phyloP scores from a whole-genome alignment of 92 coral and sea anemone genomes.

The Heliopora coerulea region DNA sequence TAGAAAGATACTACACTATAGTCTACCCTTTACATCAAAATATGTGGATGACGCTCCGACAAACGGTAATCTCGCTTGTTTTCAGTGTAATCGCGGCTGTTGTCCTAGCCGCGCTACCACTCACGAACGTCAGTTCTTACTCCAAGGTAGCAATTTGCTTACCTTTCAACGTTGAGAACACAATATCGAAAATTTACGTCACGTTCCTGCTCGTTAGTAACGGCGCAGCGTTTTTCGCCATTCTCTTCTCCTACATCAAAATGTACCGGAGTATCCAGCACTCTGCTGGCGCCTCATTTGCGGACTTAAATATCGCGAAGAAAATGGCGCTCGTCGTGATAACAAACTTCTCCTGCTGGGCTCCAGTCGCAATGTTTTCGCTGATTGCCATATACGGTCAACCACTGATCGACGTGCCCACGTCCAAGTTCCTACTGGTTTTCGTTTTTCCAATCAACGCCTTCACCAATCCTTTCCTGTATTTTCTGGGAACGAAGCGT shows the following conservation, averaged over 20 bases:
- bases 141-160: slow-evolving; percentile 83
- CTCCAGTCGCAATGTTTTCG: slow-evolving; percentile 81
- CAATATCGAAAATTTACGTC: slow-evolving; percentile 60
- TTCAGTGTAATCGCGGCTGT: slow-evolving; percentile 69
- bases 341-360: slow-evolving; percentile 94
- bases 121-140: slow-evolving; percentile 68
- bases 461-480: slow-evolving; percentile 85
- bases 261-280: slow-evolving; percentile 82
- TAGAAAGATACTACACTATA: slow-evolving; percentile 85
- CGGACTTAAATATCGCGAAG: slow-evolving; percentile 81
- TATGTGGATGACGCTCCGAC: slow-evolving; percentile 71
- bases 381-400: slow-evolving; percentile 82
- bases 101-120: slow-evolving; percentile 67
- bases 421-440: slow-evolving; percentile 80
- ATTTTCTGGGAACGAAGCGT: slow-evolving; percentile 82
- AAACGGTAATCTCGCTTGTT: slow-evolving; percentile 53
- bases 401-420: slow-evolving; percentile 58
- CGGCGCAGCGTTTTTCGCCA: slow-evolving; percentile 75
- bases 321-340: slow-evolving; percentile 91
- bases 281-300: slow-evolving; percentile 52
- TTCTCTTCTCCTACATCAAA: slow-evolving; percentile 73
- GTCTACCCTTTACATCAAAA: slow-evolving; percentile 71
- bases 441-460: slow-evolving; percentile 92
- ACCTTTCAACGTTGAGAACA: slow-evolving; percentile 74
- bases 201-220: slow-evolving; percentile 77